phyloP scores from a whole-genome alignment of 2,113 vertebrate species.

The Lathamus discolor region DNA sequence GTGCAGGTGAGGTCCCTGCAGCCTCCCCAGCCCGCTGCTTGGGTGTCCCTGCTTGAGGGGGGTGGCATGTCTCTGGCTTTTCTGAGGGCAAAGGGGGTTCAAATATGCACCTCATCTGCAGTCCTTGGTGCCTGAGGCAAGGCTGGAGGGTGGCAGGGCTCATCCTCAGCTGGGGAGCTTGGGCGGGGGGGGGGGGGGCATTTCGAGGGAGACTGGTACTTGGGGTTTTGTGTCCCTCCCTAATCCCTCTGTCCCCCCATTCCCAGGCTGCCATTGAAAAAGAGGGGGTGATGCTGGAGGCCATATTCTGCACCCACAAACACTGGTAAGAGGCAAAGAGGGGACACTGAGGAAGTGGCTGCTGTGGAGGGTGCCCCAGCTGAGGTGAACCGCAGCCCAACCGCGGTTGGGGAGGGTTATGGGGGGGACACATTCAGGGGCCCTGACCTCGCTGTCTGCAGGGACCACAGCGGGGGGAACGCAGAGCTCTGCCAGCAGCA shows the following conservation, averaged over 20 bases:
- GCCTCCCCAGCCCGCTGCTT: rapidly evolving
- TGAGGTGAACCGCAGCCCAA: neutral
- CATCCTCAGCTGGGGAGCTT: neutral
- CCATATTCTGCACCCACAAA: constrained; percentile 96
- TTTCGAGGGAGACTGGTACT: neutral
- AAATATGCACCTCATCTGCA: neutral
- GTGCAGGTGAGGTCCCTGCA: constrained; percentile 82
- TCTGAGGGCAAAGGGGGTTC: rapidly evolving
- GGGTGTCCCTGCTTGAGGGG: neutral
- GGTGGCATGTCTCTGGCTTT: neutral
- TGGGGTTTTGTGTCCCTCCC: neutral
- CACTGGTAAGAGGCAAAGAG: constrained; percentile 85
- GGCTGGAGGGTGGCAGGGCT: neutral
- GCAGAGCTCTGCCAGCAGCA: constrained; percentile 79
- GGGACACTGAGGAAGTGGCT: neutral
- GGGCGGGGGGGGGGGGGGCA: too few species aligned
- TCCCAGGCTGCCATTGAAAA: constrained; percentile 84
- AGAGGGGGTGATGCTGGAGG: constrained; percentile 87
- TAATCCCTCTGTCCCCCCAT: neutral
- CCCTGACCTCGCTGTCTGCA: constrained; percentile 25
- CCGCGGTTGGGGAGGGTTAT: too few species aligned
- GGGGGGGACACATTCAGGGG: too few species aligned
- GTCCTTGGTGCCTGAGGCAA: neutral
- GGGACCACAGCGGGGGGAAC: constrained; percentile 98
- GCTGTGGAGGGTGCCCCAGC: neutral